Percentiles rank a stretch among this genome's conserved stretches.
Evolutionary conservation across 1,140 invertebrate genomes (phyloP).

Genomic region (Triops cancriformis): DNA sequence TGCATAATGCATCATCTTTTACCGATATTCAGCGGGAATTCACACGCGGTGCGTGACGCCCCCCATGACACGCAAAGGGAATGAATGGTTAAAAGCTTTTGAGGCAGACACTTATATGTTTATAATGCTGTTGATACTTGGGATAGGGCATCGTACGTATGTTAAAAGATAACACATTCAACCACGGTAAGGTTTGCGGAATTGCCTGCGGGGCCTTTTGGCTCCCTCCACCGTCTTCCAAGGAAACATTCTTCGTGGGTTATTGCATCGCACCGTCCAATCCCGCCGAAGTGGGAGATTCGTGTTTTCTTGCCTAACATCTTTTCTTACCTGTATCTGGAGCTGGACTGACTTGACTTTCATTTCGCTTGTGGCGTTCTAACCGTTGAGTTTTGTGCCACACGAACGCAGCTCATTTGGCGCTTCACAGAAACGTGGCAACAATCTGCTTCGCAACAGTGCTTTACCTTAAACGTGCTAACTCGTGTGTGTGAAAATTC

Average conservation of each 20-base stretch:
- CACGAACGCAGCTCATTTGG: not conserved
- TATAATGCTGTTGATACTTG: no score
- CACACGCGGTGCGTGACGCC: not conserved
- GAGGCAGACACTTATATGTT: no score
- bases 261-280: not conserved
- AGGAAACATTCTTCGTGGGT: constrained; percentile 13
- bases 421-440: not conserved
- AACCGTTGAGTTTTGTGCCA: not conserved
- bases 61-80: not conserved
- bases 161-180: no score
- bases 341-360: constrained; percentile 3
- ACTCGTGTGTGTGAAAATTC: not conserved
- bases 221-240: not conserved
- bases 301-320: not conserved
- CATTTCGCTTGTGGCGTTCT: not conserved
- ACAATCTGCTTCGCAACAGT: constrained; percentile 3
- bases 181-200: not conserved
- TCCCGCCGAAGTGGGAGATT: not conserved
- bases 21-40: not conserved
- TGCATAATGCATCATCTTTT: no score
- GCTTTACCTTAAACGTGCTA: not conserved
- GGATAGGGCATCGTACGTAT: no score
- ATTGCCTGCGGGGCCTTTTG: not conserved
- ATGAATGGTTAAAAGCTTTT: not conserved
- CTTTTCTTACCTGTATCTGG: constrained; percentile 10